Evolutionary conservation across 35 echinoderm and acorn worm genomes (phyloP).

Genomic region (Strongylocentrotus purpuratus): DNA sequence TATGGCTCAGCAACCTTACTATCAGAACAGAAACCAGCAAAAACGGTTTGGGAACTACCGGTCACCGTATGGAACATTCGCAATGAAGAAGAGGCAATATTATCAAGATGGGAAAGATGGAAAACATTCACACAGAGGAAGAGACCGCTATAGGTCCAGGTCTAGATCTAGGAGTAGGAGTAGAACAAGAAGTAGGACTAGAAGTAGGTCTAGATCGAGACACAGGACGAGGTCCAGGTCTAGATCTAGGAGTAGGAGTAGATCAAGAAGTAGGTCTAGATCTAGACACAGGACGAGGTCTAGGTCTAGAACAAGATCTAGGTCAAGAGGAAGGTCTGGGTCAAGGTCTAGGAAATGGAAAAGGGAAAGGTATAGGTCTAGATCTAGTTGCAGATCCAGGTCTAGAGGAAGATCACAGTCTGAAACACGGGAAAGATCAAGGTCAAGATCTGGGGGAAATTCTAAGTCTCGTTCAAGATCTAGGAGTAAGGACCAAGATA

Average conservation of each 20-base stretch:
- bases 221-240: neutral
- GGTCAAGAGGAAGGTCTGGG: neutral
- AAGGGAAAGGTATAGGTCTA: neutral
- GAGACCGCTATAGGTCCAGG: neutral
- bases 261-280: constrained; percentile 1
- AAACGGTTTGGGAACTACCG: neutral
- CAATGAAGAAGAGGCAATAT: neutral
- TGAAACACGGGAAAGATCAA: neutral
- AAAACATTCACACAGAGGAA: neutral
- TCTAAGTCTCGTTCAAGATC: neutral
- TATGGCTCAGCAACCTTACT: constrained; percentile 1
- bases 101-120: neutral
- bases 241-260: neutral
- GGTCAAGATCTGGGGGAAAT: neutral
- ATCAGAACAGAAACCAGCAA: neutral
- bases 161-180: neutral
- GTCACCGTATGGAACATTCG: constrained; percentile 33
- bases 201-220: neutral
- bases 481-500: neutral
- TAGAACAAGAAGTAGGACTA: neutral
- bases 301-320: neutral
- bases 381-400: neutral
- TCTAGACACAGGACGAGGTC: neutral
- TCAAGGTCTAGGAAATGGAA: neutral
- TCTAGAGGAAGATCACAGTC: neutral